Base-by-base conservation (phyloP, 2,888 invertebrate genomes). In the Acleris cristana region DNA sequence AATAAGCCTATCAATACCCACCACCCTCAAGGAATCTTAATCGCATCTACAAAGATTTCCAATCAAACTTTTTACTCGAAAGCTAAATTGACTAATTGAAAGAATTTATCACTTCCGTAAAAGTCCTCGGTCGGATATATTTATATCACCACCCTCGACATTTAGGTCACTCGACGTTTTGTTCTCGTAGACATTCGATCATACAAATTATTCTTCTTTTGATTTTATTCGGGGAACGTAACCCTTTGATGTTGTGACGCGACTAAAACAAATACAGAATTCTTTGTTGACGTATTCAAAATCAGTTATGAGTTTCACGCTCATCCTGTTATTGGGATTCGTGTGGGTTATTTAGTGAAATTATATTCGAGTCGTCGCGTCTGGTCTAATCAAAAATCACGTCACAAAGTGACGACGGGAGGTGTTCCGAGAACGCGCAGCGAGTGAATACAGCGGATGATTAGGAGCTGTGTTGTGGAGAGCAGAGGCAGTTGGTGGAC, bases 81-180 rank as follows among this genome's bases (percentile, higher is more conserved):
- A 85, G 79, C 82, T 82, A 84, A 88, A 88, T 89, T 84, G 86
- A 88, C 88, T 88, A 90, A 91, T 90, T 90, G 90, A 88, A 76
- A 73, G 77, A 84, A 91, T 91, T 92, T 90, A 92, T 87, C 78
- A 82, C 85, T 89, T 90, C 90, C 90, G 83, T 77, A 73, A 78
- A 85, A 83, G 78, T 85, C 81, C 82, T 82, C 76, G 81, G 69
- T 72, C 76, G 76, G 75, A 78, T 90, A 8, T 48, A 89, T 89
- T 89, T 90, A 82, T 83, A 83, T 74, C 74, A 52, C 56, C 78
- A 75, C 60, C 69, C 74, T 69, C 72, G 75, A 77, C 73, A 72
- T 68, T 80, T 82, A 81, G 84, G 85, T 82, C 83, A 87, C 81
- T 80, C 81, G 78, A 87, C 86, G 85, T 86, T 83, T 85, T 84